These are phyloP conservation scores for Apocrypta bakeri DNA, from an alignment of 1,140 invertebrate genomes.

Conservation along the genomic window DNA sequence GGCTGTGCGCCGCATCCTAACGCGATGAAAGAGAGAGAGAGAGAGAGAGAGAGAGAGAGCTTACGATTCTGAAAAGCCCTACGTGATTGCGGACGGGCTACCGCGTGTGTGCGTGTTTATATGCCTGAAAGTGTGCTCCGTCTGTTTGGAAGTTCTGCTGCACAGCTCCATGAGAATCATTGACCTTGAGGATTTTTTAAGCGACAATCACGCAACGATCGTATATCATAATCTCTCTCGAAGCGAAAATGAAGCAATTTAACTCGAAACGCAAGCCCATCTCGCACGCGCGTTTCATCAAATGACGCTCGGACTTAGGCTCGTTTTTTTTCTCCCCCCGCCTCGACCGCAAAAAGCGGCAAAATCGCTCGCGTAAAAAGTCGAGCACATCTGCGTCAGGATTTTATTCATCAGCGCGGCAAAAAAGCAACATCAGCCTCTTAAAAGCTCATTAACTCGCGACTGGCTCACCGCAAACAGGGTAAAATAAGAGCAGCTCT, in stretches of 20 bases:
- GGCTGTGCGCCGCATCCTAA: conserved; percentile 62
- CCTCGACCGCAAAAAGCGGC: neutral
- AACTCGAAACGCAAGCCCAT: neutral
- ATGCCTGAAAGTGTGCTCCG: too few species aligned
- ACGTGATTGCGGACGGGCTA: neutral
- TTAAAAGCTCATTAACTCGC: conserved; percentile 9
- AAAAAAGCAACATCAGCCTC: neutral
- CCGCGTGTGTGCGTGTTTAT: too few species aligned
- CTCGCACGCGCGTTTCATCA: neutral
- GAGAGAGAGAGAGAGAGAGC: neutral
- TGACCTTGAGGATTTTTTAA: too few species aligned
- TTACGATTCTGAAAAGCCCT: conserved; percentile 59
- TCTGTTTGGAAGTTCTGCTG: too few species aligned
- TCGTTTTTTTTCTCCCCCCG: neutral
- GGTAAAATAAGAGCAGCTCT: neutral
- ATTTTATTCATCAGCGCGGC: neutral
- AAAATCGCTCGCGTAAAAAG: neutral
- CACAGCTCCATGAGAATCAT: too few species aligned
- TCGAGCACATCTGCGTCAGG: conserved; percentile 21
- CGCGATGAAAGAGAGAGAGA: conserved; percentile 43
- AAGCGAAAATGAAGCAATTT: neutral
- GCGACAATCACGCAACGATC: too few species aligned
- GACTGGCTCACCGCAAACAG: neutral
- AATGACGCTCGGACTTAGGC: neutral
- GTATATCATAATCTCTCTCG: neutral